Conservation (phyloP, 2,113 vertebrate genomes). For the Cisticola juncidis region DNA sequence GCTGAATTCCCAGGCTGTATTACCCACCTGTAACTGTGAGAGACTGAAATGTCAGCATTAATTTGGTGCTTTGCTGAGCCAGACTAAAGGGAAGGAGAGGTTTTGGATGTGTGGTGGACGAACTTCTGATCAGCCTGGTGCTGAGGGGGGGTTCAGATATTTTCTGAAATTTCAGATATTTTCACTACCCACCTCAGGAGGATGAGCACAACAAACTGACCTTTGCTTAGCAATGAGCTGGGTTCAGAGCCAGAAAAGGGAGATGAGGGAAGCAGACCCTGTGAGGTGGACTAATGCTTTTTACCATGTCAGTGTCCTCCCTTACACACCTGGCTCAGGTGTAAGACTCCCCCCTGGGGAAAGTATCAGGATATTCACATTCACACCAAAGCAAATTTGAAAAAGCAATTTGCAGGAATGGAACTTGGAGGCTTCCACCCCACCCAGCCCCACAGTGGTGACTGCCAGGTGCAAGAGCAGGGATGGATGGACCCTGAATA, state of each 20-base stretch:
- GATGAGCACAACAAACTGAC: neutral
- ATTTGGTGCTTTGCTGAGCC: neutral
- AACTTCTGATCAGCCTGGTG: neutral
- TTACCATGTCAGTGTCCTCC: neutral
- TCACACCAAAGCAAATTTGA: neutral
- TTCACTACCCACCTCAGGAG: neutral
- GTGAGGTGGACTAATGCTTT: neutral
- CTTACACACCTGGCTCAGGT: neutral
- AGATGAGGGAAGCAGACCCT: neutral
- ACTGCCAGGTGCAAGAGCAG: neutral
- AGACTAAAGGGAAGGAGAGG: too few species aligned
- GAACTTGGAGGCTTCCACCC: neutral
- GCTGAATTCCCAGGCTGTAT: neutral
- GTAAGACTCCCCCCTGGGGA: neutral
- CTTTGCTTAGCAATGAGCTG: neutral
- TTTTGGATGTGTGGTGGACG: neutral
- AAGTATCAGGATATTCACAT: neutral
- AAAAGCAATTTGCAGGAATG: neutral
- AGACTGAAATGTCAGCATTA: neutral
- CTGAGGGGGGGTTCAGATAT: fast-evolving
- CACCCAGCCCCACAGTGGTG: neutral
- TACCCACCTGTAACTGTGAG: neutral
- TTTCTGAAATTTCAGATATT: neutral
- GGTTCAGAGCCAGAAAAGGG: neutral
- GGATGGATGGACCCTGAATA: neutral